Evolutionary conservation across 2,113 vertebrate genomes (phyloP).

Genomic region (Ondatra zibethicus): DNA sequence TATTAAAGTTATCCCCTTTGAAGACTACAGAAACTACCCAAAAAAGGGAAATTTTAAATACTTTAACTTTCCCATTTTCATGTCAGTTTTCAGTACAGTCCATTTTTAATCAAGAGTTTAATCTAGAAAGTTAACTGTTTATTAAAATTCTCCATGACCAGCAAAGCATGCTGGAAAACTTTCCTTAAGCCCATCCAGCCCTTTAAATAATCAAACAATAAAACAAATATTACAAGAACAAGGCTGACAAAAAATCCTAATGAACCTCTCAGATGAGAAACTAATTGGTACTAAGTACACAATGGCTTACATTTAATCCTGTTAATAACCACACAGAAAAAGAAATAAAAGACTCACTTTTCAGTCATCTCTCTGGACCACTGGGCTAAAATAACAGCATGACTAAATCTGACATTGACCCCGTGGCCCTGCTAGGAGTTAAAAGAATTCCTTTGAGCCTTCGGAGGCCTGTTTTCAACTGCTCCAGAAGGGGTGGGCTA

Average conservation of each 20-base stretch:
- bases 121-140: constrained; percentile 70
- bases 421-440: constrained; percentile 85
- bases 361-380: constrained; percentile 87
- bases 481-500: constrained; percentile 81
- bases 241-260: constrained; percentile 79
- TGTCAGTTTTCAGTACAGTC: not conserved
- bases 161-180: constrained; percentile 69
- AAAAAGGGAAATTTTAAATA: constrained; percentile 47
- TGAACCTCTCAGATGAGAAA: constrained; percentile 83
- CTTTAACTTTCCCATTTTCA: constrained; percentile 36
- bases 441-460: constrained; percentile 85
- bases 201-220: constrained; percentile 71
- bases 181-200: constrained; percentile 61
- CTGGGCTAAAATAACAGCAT: constrained; percentile 87
- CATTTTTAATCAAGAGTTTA: constrained; percentile 63
- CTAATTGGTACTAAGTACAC: constrained; percentile 83
- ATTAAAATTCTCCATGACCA: constrained; percentile 74
- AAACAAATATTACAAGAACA: constrained; percentile 79
- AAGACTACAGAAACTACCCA: constrained; percentile 16
- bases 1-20: constrained; percentile 6
- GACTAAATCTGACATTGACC: constrained; percentile 88
- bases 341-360: constrained; percentile 87
- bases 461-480: constrained; percentile 81
- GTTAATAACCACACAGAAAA: constrained; percentile 82
- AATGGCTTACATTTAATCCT: constrained; percentile 83